Evolutionary conservation across 64 coral and sea anemone species (phyloP).

Genomic region (Montipora capricornis): DNA sequence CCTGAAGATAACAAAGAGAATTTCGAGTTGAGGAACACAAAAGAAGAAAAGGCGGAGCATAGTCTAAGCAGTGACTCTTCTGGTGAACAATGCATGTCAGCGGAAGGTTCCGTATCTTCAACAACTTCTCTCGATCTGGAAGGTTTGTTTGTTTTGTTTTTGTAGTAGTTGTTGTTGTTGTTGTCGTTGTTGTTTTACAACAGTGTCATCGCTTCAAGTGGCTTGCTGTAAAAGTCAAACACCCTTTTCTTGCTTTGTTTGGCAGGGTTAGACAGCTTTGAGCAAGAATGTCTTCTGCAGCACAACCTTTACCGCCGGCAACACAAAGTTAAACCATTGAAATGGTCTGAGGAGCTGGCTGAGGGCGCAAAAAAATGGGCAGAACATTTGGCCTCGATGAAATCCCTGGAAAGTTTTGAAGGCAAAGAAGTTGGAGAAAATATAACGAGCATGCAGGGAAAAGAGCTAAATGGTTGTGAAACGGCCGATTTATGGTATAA

Average conservation of each 20-base stretch:
- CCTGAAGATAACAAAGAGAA: not conserved
- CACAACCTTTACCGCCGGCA: constrained; percentile 93
- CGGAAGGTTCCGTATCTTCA: constrained; percentile 26
- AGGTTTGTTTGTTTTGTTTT: constrained; percentile 3
- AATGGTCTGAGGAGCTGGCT: constrained; percentile 84
- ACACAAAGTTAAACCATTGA: constrained; percentile 67
- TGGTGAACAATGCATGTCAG: constrained; percentile 26
- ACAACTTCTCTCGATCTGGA: constrained; percentile 18
- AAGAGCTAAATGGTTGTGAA: constrained; percentile 62
- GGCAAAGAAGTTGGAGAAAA: constrained; percentile 84
- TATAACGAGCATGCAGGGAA: constrained; percentile 44
- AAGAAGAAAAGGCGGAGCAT: constrained; percentile 16
- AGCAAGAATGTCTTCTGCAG: constrained; percentile 73
- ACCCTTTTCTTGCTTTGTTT: constrained; percentile 5
- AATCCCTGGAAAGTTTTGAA: constrained; percentile 50
- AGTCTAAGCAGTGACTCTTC: constrained; percentile 33
- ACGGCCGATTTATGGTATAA: constrained; percentile 89
- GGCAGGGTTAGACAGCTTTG: constrained; percentile 83
- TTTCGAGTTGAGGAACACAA: not conserved
- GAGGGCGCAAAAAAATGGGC: constrained; percentile 67
- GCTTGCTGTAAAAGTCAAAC: not conserved
- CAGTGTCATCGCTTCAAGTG: not conserved
- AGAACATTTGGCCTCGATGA: constrained; percentile 69
- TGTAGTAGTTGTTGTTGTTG: too few species aligned
- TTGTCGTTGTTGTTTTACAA: too few species aligned